Evolutionary conservation across 2,113 vertebrate genomes (phyloP).

Genomic region (Eidolon helvum): DNA sequence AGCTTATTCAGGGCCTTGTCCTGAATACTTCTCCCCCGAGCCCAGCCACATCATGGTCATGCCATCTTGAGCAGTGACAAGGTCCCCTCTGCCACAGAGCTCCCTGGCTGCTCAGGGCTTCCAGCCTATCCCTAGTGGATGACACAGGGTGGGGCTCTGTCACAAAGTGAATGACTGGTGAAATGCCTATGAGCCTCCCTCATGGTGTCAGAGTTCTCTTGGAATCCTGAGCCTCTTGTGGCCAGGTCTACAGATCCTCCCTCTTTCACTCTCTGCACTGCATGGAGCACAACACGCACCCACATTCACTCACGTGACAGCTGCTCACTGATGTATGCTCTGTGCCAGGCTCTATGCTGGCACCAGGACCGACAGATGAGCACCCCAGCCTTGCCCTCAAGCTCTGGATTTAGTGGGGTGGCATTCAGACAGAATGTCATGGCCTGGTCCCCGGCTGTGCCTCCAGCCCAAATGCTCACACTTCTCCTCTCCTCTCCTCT

Average conservation of each 20-base stretch:
- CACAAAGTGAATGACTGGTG: neutral
- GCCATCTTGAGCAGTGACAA: neutral
- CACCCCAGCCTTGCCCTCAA: neutral
- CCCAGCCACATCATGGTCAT: neutral
- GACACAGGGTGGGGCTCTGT: neutral
- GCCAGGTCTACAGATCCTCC: neutral
- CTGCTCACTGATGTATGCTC: neutral
- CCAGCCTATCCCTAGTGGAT: neutral
- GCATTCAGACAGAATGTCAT: neutral
- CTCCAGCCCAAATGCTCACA: neutral
- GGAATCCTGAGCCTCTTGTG: neutral
- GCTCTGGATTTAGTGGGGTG: neutral
- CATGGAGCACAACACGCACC: neutral
- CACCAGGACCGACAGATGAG: neutral
- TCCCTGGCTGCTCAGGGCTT: neutral
- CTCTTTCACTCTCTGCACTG: neutral
- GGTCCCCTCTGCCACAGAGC: neutral
- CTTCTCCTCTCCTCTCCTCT: neutral
- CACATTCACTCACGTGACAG: rapidly evolving
- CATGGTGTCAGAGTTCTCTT: neutral
- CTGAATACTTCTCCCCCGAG: neutral
- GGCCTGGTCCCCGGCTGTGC: neutral
- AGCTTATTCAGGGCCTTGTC: neutral
- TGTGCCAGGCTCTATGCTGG: neutral
- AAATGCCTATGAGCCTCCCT: neutral